Percentiles rank a stretch among this genome's conserved stretches.
phyloP scores from a whole-genome alignment of 1,140 invertebrate genomes.

The Samia ricini region DNA sequence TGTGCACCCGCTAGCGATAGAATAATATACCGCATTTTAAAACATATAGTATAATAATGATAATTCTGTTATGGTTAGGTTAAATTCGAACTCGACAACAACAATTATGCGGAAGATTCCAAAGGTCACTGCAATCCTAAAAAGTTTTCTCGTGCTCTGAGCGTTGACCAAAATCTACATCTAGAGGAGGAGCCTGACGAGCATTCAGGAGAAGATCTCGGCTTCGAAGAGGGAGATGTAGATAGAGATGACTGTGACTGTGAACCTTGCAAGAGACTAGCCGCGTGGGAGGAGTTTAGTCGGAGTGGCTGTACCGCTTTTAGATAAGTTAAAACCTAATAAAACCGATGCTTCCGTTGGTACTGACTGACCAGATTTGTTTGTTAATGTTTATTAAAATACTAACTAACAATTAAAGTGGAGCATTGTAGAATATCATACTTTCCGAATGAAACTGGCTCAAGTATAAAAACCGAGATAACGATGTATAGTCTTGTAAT shows the following conservation, averaged over 20 bases:
- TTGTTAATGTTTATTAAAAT: not conserved
- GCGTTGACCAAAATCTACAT: slow-evolving; percentile 36
- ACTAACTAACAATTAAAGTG: no score
- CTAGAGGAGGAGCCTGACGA: slow-evolving; percentile 28
- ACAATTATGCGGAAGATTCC: slow-evolving; percentile 24
- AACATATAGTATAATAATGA: no score
- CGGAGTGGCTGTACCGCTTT: slow-evolving; percentile 54
- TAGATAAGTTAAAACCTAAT: slow-evolving; percentile 48
- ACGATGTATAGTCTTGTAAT: no score
- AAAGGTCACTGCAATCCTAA: not conserved
- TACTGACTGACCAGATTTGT: slow-evolving; percentile 39
- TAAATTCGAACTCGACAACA: slow-evolving; percentile 48
- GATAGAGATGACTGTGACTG: slow-evolving; percentile 47
- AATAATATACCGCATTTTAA: no score
- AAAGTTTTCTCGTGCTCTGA: slow-evolving; percentile 26
- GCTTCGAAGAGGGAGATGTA: slow-evolving; percentile 57
- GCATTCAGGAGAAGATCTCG: slow-evolving; percentile 48
- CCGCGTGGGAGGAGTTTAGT: slow-evolving; percentile 57
- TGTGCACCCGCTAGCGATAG: no score
- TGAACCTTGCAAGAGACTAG: slow-evolving; percentile 44
- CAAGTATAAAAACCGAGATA: no score
- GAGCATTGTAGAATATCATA: no score
- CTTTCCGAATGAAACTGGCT: no score
- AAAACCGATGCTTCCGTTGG: slow-evolving; percentile 57
- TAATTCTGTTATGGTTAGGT: slow-evolving; percentile 27